phyloP scores from a whole-genome alignment of 2,113 vertebrate genomes.

The Plectropomus leopardus region DNA sequence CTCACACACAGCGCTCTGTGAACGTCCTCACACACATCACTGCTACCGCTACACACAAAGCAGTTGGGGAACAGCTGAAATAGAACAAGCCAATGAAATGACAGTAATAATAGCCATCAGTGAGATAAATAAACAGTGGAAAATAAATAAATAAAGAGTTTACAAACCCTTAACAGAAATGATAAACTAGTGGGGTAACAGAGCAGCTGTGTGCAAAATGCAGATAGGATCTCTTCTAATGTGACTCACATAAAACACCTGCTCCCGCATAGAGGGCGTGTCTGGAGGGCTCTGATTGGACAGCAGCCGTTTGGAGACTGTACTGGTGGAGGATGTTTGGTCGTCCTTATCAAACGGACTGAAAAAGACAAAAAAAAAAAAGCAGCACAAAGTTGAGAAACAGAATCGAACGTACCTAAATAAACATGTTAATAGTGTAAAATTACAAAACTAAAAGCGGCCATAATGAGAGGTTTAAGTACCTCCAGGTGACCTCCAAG shows the following conservation, averaged over 20 bases:
- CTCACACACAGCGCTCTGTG: slow-evolving; percentile 61
- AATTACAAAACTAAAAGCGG: neutral
- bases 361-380: slow-evolving; percentile 1
- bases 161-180: neutral
- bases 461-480: slow-evolving; percentile 58
- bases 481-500: slow-evolving; percentile 98
- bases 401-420: neutral
- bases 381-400: neutral
- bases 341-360: slow-evolving; percentile 99
- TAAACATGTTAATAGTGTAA: neutral
- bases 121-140: slow-evolving; percentile 26
- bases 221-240: no score
- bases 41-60: slow-evolving; percentile 76
- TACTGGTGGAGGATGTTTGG: slow-evolving; percentile 91
- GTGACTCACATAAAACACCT: slow-evolving; percentile 97
- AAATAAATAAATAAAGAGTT: neutral
- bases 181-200: neutral
- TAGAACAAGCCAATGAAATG: slow-evolving; percentile 76
- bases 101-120: slow-evolving; percentile 62
- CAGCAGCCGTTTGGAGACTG: slow-evolving; percentile 93
- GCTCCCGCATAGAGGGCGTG: slow-evolving; percentile 96
- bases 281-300: slow-evolving; percentile 99
- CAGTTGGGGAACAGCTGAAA: slow-evolving; percentile 81
- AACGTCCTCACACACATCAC: slow-evolving; percentile 61
- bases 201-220: slow-evolving; percentile 17